These are phyloP conservation scores for crab-eating macaque (Macaca fascicularis) DNA, from an alignment of 2,113 vertebrate species.

Conservation along the genomic window DNA sequence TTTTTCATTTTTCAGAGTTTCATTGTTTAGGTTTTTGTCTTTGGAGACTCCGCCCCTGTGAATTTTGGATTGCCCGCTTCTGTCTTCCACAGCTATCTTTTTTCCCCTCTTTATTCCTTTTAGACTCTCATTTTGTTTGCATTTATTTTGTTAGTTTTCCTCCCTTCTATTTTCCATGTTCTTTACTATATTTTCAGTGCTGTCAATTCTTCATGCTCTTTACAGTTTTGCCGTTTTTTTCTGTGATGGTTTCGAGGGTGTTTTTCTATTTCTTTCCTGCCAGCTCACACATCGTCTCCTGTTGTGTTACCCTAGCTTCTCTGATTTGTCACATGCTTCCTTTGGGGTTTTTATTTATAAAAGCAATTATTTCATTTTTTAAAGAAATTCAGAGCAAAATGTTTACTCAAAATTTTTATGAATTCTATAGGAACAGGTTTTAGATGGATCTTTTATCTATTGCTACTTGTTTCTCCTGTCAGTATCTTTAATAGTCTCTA, in stretches of 20 bases:
- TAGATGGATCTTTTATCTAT: not conserved
- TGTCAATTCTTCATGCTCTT: not conserved
- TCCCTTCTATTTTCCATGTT: not conserved
- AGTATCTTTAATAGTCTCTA: not conserved
- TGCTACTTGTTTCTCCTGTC: not conserved
- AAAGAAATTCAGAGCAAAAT: not conserved
- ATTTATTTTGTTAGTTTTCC: not conserved
- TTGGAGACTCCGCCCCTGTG: not conserved
- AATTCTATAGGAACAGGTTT: not conserved
- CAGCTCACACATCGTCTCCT: not conserved
- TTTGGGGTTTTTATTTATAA: not conserved
- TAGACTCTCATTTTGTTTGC: not conserved
- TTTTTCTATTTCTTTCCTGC: not conserved
- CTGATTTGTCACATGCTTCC: not conserved
- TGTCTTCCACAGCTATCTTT: not conserved
- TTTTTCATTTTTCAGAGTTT: not conserved
- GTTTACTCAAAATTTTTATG: not conserved
- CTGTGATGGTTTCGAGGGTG: not conserved
- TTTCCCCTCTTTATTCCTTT: not conserved
- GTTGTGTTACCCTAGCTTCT: not conserved
- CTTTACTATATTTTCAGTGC: not conserved
- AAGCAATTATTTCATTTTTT: not conserved
- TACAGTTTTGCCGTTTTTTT: not conserved
- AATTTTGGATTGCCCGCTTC: not conserved
- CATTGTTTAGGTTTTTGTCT: not conserved